Percentiles rank a stretch among this genome's conserved stretches.
Evolutionary conservation across 1,140 invertebrate genomes (phyloP).

Genomic region (Euschistus heros): DNA sequence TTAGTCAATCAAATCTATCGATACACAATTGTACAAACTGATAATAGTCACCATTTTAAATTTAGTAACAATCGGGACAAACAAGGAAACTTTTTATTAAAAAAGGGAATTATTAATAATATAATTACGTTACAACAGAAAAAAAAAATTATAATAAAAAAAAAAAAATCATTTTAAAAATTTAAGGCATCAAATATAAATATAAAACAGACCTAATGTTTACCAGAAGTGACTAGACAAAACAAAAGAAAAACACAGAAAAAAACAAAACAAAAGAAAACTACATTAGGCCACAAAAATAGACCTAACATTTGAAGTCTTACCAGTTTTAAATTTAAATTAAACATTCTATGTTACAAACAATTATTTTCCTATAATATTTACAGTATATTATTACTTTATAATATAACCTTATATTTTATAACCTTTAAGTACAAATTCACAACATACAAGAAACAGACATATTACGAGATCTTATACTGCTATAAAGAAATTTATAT

Average conservation of each 20-base stretch:
- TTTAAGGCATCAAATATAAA: no score
- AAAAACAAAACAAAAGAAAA: background rate
- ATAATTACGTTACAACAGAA: no score
- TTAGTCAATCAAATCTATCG: no score
- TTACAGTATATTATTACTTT: background rate
- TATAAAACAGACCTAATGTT: no score
- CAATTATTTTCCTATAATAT: background rate
- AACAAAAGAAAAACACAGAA: background rate
- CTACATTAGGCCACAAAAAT: slow-evolving; percentile 2
- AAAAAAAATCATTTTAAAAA: no score
- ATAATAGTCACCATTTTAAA: no score
- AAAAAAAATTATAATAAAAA: no score
- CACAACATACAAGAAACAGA: slow-evolving; percentile 14
- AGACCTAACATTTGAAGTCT: background rate
- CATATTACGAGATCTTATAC: background rate
- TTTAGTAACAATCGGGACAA: no score
- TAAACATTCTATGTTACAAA: background rate
- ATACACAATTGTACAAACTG: no score
- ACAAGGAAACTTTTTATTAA: no score
- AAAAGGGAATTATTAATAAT: no score
- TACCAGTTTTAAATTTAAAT: slow-evolving; percentile 1
- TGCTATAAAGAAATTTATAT: no score
- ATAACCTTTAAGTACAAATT: background rate
- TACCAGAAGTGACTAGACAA: background rate
- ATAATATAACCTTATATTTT: background rate